A percentile compares a stretch with the other conserved stretches of the same genome.
phyloP scores from a whole-genome alignment of 1,140 invertebrate species.

The Bombyx mandarina region DNA sequence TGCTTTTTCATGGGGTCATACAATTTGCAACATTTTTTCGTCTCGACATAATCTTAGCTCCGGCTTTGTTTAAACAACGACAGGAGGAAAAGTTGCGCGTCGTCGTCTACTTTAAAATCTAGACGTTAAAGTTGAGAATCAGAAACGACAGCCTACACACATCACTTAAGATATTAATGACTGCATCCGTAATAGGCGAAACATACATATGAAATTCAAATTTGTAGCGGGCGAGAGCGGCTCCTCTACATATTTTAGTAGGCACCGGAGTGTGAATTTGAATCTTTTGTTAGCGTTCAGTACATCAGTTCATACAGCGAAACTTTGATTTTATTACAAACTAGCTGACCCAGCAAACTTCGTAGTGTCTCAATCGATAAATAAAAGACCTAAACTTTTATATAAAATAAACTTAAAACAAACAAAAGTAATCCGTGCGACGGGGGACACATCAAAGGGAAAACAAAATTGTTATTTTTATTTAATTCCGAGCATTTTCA shows the following conservation, averaged over 20 bases:
- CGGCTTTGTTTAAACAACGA: conserved; percentile 41
- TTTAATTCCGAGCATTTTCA: no score
- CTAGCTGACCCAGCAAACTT: no score
- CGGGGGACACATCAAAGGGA: no score
- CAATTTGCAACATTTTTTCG: conserved; percentile 66
- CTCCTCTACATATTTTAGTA: conserved; percentile 67
- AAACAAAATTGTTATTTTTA: no score
- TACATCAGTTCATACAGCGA: conserved; percentile 32
- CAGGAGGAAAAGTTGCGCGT: conserved; percentile 2
- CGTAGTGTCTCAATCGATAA: no score
- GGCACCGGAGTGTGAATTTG: conserved; percentile 66
- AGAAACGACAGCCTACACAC: conserved; percentile 29
- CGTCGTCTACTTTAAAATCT: conserved; percentile 11
- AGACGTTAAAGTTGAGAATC: conserved; percentile 34
- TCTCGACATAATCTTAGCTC: conserved; percentile 55
- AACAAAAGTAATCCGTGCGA: no score
- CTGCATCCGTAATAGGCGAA: conserved; percentile 69
- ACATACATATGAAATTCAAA: conserved; percentile 70
- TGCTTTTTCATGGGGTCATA: conserved; percentile 65
- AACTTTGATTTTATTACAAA: conserved; percentile 30
- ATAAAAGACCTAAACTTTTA: no score
- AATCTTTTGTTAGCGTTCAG: conserved; percentile 65
- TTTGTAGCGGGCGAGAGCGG: conserved; percentile 60
- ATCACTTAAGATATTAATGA: conserved; percentile 70
- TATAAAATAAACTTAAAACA: no score